A percentile compares a stretch with the other conserved stretches of the same genome.
Conservation (phyloP, 1,140 invertebrate species). For the Planococcus citri region DNA sequence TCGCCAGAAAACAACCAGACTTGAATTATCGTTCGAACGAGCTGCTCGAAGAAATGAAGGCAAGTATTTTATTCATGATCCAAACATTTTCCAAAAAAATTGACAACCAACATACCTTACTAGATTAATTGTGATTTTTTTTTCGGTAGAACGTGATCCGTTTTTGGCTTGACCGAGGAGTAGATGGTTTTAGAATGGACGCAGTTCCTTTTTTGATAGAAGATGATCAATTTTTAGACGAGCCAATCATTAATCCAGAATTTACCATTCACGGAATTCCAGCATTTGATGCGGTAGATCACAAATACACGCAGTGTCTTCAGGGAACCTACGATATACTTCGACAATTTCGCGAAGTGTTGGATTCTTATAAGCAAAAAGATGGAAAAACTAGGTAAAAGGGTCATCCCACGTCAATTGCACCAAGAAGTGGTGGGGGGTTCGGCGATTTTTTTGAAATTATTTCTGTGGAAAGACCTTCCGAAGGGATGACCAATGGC, state of each 20-base stretch:
- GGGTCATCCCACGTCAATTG: too few species aligned
- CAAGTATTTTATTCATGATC: not conserved
- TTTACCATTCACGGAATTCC: not conserved
- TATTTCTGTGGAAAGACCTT: too few species aligned
- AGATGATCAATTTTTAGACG: constrained; percentile 33
- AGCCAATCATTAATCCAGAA: constrained; percentile 23
- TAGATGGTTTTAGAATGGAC: constrained; percentile 56
- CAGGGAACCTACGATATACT: constrained; percentile 48
- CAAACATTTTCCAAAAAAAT: too few species aligned
- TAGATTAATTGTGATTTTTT: not conserved
- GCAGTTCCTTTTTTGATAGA: constrained; percentile 41
- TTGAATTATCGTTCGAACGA: constrained; percentile 51
- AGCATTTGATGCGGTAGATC: constrained; percentile 29
- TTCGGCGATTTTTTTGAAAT: too few species aligned
- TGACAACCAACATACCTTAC: too few species aligned
- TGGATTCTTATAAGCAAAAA: constrained; percentile 41
- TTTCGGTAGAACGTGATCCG: constrained; percentile 35
- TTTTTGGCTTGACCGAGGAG: constrained; percentile 53
- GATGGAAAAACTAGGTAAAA: constrained; percentile 24
- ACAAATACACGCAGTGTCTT: constrained; percentile 48
- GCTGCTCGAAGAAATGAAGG: constrained; percentile 50
- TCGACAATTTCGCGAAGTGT: constrained; percentile 44
- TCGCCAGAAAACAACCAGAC: constrained; percentile 55
- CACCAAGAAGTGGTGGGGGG: too few species aligned
- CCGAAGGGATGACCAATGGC: too few species aligned